Conservation (phyloP, 2,797 vertebrate species). For the Labeo calbasu region DNA sequence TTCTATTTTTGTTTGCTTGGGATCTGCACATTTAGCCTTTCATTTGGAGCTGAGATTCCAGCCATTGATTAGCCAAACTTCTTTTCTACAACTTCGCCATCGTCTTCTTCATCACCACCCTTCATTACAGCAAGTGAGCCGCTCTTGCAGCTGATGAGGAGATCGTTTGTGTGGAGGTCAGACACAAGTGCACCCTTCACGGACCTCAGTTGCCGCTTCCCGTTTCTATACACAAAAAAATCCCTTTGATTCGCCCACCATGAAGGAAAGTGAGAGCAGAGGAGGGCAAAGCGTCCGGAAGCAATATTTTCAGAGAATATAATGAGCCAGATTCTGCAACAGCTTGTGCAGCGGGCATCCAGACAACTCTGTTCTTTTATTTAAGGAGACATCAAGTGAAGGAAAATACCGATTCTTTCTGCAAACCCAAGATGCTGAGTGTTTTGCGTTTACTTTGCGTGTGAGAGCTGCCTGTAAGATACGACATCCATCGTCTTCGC, state of each 20-base stretch:
- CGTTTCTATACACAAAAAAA: not conserved
- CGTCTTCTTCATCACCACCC: conserved; percentile 12
- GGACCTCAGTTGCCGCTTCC: not conserved
- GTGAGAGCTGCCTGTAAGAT: conserved; percentile 1
- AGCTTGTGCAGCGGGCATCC: not conserved
- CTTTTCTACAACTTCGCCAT: not conserved
- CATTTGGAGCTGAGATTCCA: conserved; percentile 17
- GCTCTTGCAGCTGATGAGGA: not conserved
- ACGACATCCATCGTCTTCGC: not conserved
- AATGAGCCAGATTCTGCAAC: conserved; percentile 34
- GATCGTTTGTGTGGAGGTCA: conserved; percentile 1
- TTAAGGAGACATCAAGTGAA: conserved; percentile 36
- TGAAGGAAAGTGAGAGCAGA: conserved; percentile 8
- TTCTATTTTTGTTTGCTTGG: not conserved
- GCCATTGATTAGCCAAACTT: conserved; percentile 13
- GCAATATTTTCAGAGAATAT: conserved; percentile 30
- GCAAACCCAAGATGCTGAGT: not conserved
- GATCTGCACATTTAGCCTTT: conserved; percentile 5
- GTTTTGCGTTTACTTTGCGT: conserved; percentile 22
- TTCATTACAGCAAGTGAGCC: conserved; percentile 35
- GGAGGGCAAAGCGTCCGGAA: conserved; percentile 18
- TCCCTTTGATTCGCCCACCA: conserved; percentile 11
- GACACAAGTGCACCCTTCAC: not conserved
- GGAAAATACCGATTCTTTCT: conserved; percentile 4
- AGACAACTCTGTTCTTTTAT: conserved; percentile 47